These are phyloP conservation scores for Clusia tigrina DNA, from an alignment of 2,888 invertebrate species.

Conservation along the genomic window DNA sequence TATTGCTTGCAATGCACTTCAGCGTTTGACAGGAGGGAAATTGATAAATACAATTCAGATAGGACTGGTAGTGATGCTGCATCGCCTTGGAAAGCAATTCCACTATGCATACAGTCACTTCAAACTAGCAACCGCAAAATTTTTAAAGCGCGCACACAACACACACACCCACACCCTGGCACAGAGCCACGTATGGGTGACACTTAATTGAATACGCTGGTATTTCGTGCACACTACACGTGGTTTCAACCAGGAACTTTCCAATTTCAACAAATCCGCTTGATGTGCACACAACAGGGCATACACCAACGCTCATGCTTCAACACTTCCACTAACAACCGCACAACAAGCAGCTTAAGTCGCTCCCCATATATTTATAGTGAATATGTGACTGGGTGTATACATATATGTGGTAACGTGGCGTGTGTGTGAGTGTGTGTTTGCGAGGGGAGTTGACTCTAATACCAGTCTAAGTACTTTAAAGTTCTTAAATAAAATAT, in stretches of 20 bases:
- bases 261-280: conserved; percentile 52
- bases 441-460: conserved; percentile 22
- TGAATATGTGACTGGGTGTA: no score
- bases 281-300: conserved; percentile 37
- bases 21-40: no score
- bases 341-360: background rate
- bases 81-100: no score
- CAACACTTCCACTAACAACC: background rate
- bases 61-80: no score
- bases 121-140: no score
- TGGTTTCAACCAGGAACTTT: conserved; percentile 40
- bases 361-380: background rate
- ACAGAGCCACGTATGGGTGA: conserved; percentile 12
- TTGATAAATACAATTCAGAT: no score
- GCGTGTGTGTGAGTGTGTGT: conserved; percentile 13
- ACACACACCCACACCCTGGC: no score
- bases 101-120: no score
- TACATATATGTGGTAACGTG: background rate
- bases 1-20: no score
- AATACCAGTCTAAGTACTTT: conserved; percentile 42
- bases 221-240: conserved; percentile 12
- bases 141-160: no score
- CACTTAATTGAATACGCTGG: background rate
- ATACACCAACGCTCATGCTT: conserved; percentile 37
- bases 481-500: conserved; percentile 42